Evolutionary conservation across 2,113 vertebrate species (phyloP).

Genomic region (Ceyx cyanopectus): DNA sequence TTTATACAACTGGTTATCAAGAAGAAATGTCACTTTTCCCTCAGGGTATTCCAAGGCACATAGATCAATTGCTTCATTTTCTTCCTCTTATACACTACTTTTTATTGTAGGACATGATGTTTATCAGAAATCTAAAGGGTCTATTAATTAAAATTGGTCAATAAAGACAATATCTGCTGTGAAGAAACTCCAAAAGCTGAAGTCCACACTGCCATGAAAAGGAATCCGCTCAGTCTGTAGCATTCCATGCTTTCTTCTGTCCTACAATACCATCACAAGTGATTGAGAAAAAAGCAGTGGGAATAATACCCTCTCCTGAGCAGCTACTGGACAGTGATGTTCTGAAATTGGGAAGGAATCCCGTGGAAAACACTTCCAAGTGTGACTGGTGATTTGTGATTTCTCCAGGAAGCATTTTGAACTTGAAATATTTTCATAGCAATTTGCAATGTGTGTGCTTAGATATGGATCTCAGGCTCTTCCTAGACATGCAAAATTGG

Average conservation of each 20-base stretch:
- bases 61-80: neutral
- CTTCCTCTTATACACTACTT: neutral
- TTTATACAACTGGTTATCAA: neutral
- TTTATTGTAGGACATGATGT: neutral
- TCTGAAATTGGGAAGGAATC: neutral
- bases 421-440: neutral
- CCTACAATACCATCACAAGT: neutral
- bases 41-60: neutral
- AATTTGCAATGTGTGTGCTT: neutral
- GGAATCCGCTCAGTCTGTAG: neutral
- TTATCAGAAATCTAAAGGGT: neutral
- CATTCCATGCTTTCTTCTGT: neutral
- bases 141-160: neutral
- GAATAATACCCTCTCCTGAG: neutral
- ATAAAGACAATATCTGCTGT: neutral
- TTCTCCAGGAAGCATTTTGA: neutral
- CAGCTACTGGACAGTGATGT: neutral
- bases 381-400: neutral
- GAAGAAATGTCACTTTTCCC: neutral
- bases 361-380: neutral
- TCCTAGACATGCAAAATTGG: neutral
- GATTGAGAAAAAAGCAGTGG: neutral
- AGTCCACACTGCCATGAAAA: neutral
- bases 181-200: neutral
- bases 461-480: neutral